A percentile compares a stretch with the other conserved stretches of the same genome.
These are phyloP conservation scores for Pseudomyrmex cubaensis DNA, from an alignment of 1,140 invertebrate species.

Conservation along the genomic window DNA sequence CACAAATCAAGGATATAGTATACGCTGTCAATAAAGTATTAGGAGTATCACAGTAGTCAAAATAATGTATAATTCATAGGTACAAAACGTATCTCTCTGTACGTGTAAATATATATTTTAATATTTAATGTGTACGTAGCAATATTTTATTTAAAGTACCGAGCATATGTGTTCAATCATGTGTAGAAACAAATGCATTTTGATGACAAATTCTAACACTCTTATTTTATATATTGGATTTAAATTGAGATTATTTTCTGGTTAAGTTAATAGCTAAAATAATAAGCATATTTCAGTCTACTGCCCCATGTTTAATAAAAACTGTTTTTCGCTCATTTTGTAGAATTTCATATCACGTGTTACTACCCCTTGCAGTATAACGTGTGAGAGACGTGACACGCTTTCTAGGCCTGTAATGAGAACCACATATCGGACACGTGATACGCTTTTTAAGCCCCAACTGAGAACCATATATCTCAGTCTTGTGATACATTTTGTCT, in stretches of 20 bases:
- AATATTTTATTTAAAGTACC: constrained; percentile 21
- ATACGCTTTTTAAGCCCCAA: too few species aligned
- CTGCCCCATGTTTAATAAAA: constrained; percentile 18
- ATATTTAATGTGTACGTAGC: background rate
- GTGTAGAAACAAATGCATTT: background rate
- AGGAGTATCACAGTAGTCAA: constrained; percentile 82
- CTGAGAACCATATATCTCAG: too few species aligned
- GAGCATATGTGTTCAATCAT: background rate
- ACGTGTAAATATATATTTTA: constrained; percentile 46
- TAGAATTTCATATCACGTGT: constrained; percentile 30
- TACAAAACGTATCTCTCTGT: constrained; percentile 18
- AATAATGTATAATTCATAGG: constrained; percentile 13
- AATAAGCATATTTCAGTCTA: background rate
- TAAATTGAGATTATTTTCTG: background rate
- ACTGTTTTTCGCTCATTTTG: constrained; percentile 25
- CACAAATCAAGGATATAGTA: constrained; percentile 89
- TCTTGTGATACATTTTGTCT: too few species aligned
- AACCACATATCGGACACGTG: too few species aligned
- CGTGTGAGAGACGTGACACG: too few species aligned
- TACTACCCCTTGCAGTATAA: background rate
- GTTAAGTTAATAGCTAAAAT: background rate
- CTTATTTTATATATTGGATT: constrained; percentile 15
- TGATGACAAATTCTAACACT: background rate
- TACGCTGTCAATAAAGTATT: constrained; percentile 89
- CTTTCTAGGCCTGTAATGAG: too few species aligned